Evolutionary conservation across 2,113 vertebrate genomes (phyloP).

Genomic region (Cynopterus brachyotis): DNA sequence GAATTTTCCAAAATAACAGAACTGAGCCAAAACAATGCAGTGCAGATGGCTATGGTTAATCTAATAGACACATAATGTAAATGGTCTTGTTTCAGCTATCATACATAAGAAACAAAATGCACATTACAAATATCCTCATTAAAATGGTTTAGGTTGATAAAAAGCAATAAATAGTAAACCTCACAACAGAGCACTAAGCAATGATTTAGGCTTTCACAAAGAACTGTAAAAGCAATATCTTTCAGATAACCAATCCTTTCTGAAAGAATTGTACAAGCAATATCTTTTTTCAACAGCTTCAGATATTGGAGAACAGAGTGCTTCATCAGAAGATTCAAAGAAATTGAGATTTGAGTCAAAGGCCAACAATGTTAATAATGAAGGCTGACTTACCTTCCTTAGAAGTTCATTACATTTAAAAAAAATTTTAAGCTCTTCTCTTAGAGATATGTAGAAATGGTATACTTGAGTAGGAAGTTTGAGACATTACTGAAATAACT

Average conservation of each 20-base stretch:
- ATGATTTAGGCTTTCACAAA: background rate
- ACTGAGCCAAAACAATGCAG: background rate
- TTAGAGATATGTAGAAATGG: slow-evolving; percentile 3
- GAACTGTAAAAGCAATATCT: slow-evolving; percentile 44
- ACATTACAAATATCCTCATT: slow-evolving; percentile 7
- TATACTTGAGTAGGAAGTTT: slow-evolving; percentile 42
- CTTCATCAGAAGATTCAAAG: slow-evolving; percentile 26
- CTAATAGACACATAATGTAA: background rate
- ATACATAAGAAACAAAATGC: background rate
- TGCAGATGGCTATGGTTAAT: background rate
- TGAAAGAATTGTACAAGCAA: slow-evolving; percentile 41
- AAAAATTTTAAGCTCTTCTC: slow-evolving; percentile 58
- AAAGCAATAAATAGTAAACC: slow-evolving; percentile 17
- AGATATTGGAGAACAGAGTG: background rate
- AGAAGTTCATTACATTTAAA: slow-evolving; percentile 54
- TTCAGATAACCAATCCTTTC: background rate
- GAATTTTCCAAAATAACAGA: background rate
- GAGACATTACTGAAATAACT: slow-evolving; percentile 53
- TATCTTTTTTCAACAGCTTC: slow-evolving; percentile 21
- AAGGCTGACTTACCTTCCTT: slow-evolving; percentile 66
- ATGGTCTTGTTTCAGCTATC: background rate
- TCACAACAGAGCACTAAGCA: background rate
- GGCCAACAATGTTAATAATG: slow-evolving; percentile 67
- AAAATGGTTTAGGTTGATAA: background rate
- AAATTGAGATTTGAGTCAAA: slow-evolving; percentile 67